Base-by-base conservation (phyloP, 2,113 vertebrate genomes). In the Actenoides hombroni region DNA sequence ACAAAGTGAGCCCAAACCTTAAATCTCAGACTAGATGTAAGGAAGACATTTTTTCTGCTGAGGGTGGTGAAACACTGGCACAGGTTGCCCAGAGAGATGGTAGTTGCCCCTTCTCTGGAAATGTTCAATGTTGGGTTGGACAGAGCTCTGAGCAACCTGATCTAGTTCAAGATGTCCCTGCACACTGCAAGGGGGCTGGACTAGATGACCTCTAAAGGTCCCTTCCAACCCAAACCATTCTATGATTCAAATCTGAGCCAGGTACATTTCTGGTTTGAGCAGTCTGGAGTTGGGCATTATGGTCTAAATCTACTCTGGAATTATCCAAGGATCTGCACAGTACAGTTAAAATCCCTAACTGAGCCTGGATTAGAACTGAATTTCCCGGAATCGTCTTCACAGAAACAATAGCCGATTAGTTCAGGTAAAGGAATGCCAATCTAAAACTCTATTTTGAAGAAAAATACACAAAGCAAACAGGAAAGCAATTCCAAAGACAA, bases 301-400 rank as follows among this genome's bases (percentile, higher is more conserved):
- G 28, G 35, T 92, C 51, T 96, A 93, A 91, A 93, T 86, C 64
- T 88, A 46, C 76, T 73, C 71, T 84, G 64, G 73, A 90, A 92
- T 83, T 90, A 90, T 60, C 37, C 39, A 79, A 82, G 42, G 54
- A 93, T 86, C 77, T 91, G 61, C n/a, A 78, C 61, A 69, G 51
- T 54, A 78, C 67, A 87, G 29, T 49, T 87, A 92, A 89, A 96
- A 96, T 85, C 82, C 71, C 40, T 83, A 75, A 75, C 25, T 74
- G 75, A 88, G 71, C 79, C 6, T 3, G 12, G 82, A 88, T 92
- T 85, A 94, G 81, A 96, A 89, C 67, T 84, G 46, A 89, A 90
- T 91, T 97, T 85, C 91, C 77, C 86, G 28, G 37, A 42, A 75
- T 79, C 71, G 87, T 93, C 77, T 94, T 95, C 78, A 87, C 5